Base-by-base conservation (phyloP, 2,888 invertebrate genomes). In the Arrhopalites spinosus region DNA sequence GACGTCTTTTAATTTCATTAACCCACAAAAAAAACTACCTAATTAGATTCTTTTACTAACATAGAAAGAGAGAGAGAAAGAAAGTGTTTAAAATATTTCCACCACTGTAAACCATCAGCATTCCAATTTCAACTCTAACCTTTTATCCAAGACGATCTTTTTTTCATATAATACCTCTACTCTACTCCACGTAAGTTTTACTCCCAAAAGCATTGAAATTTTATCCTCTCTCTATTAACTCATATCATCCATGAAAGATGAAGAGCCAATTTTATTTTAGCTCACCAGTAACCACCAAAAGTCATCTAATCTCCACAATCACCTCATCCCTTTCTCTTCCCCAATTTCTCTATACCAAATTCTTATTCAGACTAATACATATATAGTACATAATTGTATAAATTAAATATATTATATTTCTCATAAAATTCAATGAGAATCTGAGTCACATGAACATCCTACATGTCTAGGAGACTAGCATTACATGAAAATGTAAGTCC, bases 1-100 rank as follows among this genome's bases (percentile, higher is more conserved):
- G 29, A 27, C 68, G 50, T 13, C 47, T 29, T 50, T 50, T 50
- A 68, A 68, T 68, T 68, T 68, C 25, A 68, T 68, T 68, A 68
- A 3, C n/a, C 47, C 25, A 25, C 43, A 67, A 67, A n/a, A n/a
- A n/a, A n/a, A 68, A 68, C 50, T 47, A 68, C 50, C 50, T 68
- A 47, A 68, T 68, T 68, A 68, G 25, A 47, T 68, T n/a, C 68
- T 68, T 17, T 47, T 36, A 11, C 36, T 36, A 36, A 11, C 36
- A 36, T 7, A 36, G n/a, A n/a, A n/a, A n/a, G n/a, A n/a, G n/a
- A n/a, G n/a, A 36, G 3, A 36, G 3, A 3, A 36, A 36, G 36
- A 36, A 11, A 36, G 11, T 36, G 36, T 36, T 36, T 36, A 3
- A 36, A 36, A 36, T 36, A 36, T 36, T 36, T 36, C 36, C 3